Percentiles rank a stretch among this genome's conserved stretches.
These are phyloP conservation scores for Eumerus sabulonum DNA, from an alignment of 2,888 invertebrate genomes.

Conservation along the genomic window DNA sequence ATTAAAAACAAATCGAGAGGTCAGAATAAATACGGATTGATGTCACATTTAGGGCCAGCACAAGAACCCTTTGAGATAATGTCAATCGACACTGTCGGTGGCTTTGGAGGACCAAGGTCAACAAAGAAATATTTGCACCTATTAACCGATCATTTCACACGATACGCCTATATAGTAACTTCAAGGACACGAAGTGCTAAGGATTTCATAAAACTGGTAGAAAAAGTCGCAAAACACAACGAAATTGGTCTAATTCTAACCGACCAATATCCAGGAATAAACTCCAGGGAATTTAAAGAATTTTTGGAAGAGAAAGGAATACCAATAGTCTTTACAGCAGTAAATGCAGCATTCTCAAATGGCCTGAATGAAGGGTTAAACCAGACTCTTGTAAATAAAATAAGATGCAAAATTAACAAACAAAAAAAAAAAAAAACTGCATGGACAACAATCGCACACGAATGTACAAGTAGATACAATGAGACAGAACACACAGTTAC, in stretches of 20 bases:
- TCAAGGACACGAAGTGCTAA: conserved; percentile 71
- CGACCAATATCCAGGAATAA: conserved; percentile 73
- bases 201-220: conserved; percentile 71
- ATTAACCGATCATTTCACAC: conserved; percentile 72
- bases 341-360: conserved; percentile 60
- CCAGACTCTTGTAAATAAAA: conserved; percentile 37
- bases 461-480: conserved; percentile 56
- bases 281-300: conserved; percentile 72
- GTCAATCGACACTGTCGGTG: conserved; percentile 73
- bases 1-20: conserved; percentile 60
- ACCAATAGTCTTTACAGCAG: conserved; percentile 57
- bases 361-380: too few relatives aligned
- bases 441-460: conserved; percentile 54
- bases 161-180: conserved; percentile 72
- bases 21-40: conserved; percentile 40
- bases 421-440: conserved; percentile 31
- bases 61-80: conserved; percentile 71
- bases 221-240: conserved; percentile 63
- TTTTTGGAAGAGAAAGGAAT: conserved; percentile 69
- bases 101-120: conserved; percentile 72
- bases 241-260: conserved; percentile 71
- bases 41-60: conserved; percentile 66
- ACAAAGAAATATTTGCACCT: conserved; percentile 73
- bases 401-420: conserved; percentile 58
- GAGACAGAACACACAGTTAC: conserved; percentile 62